These are phyloP conservation scores for Tragelaphus buxtoni DNA, from an alignment of 2,113 vertebrate species.

Conservation along the genomic window DNA sequence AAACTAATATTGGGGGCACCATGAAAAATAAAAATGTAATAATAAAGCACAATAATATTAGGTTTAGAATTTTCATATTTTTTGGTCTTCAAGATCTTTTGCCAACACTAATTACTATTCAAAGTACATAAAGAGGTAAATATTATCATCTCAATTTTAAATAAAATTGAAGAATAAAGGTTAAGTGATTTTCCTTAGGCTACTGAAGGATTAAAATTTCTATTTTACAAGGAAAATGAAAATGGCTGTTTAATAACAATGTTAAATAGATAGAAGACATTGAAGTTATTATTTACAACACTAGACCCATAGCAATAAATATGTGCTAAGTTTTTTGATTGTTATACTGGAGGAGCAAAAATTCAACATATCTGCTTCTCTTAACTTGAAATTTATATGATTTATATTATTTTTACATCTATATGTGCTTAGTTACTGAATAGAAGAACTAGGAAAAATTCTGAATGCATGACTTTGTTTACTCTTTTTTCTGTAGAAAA, in stretches of 20 bases:
- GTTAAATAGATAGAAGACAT: not conserved
- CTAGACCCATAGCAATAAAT: not conserved
- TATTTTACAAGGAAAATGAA: constrained; percentile 46
- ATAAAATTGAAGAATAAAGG: constrained; percentile 59
- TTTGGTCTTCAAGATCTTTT: constrained; percentile 29
- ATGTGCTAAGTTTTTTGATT: not conserved
- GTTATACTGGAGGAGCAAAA: not conserved
- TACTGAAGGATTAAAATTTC: not conserved
- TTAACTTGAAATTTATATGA: not conserved
- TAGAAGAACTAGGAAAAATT: not conserved
- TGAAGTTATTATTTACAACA: not conserved
- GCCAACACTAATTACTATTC: constrained; percentile 40
- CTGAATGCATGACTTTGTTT: not conserved
- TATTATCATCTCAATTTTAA: constrained; percentile 55
- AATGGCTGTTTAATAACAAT: constrained; percentile 7
- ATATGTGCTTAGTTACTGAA: not conserved
- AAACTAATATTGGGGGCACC: not conserved
- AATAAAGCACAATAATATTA: not conserved
- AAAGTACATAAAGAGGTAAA: constrained; percentile 42
- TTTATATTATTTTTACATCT: not conserved
- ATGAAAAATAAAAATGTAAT: not conserved
- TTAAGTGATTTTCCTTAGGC: constrained; percentile 41
- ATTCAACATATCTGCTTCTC: not conserved
- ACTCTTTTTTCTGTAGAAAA: not conserved
- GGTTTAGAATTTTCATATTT: not conserved